Evolutionary conservation across 2,888 invertebrate species (phyloP).

Genomic region (Uloborus plumipes): DNA sequence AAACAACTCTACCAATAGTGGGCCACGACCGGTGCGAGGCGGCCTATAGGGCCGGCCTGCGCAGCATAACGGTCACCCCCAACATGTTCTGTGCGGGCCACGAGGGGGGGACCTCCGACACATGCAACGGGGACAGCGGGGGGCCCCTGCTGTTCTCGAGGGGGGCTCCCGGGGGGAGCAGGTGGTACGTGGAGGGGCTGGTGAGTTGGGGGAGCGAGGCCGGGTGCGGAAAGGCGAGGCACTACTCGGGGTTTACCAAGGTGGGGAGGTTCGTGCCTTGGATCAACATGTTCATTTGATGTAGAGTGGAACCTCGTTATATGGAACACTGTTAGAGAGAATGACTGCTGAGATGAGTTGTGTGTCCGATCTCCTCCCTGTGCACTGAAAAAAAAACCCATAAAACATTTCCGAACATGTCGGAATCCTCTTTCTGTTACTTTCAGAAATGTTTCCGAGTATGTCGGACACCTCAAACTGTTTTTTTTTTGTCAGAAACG

Average conservation of each 20-base stretch:
- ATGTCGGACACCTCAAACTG: no score
- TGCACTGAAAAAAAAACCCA: no score
- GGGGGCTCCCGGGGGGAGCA: conserved; percentile 1
- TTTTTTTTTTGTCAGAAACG: no score
- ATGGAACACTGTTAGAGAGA: no score
- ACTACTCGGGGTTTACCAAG: conserved; percentile 52
- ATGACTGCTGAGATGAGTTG: no score
- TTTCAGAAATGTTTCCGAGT: no score
- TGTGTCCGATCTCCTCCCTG: no score
- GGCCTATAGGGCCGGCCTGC: conserved; percentile 34
- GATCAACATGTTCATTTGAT: conserved; percentile 57
- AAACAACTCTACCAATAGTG: conserved; percentile 37
- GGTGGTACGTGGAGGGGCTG: conserved; percentile 51
- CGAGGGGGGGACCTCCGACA: conserved; percentile 20
- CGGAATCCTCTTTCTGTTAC: no score
- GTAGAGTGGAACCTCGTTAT: no score
- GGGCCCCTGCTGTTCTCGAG: conserved; percentile 44
- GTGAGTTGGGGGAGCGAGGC: conserved; percentile 58
- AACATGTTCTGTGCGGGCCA: conserved; percentile 57
- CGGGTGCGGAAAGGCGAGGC: conserved; percentile 28
- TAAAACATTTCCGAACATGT: no score
- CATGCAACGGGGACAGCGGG: conserved; percentile 53
- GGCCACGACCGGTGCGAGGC: conserved; percentile 44
- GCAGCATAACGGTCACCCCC: conserved; percentile 29
- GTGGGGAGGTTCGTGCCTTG: conserved; percentile 42